Percentiles rank a stretch among this genome's conserved stretches.
These are phyloP conservation scores for Drosophila testacea DNA, from an alignment of 2,888 invertebrate species.

Conservation along the genomic window DNA sequence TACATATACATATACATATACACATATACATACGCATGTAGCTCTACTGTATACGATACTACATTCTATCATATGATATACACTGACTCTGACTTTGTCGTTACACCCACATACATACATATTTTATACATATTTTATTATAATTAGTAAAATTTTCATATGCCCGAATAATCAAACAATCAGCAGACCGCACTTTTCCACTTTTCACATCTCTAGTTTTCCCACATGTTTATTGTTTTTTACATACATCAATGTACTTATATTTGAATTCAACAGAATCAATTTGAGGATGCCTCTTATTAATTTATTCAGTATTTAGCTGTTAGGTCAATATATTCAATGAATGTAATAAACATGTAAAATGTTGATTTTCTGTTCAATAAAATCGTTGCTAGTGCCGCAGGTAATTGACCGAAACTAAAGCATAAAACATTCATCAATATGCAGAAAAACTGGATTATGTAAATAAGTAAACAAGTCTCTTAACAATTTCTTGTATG, in stretches of 20 bases:
- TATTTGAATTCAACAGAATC: conserved; percentile 34
- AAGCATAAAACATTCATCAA: conserved; percentile 11
- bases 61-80: conserved; percentile 9
- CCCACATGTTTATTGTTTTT: conserved; percentile 27
- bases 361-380: neutral
- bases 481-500: conserved; percentile 13
- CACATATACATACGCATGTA: conserved; percentile 9
- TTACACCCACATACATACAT: conserved; percentile 31
- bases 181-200: conserved; percentile 4
- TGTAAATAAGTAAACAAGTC: neutral
- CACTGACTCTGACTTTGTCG: conserved; percentile 12
- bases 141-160: conserved; percentile 46
- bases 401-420: conserved; percentile 24
- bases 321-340: conserved; percentile 4
- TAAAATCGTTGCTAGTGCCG: conserved; percentile 1
- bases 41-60: conserved; percentile 33
- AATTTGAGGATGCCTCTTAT: conserved; percentile 2
- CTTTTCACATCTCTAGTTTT: conserved; percentile 12
- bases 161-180: conserved; percentile 25
- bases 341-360: neutral
- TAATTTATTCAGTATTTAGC: conserved; percentile 21
- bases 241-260: conserved; percentile 18
- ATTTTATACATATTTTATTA: conserved; percentile 47
- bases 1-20: conserved; percentile 15
- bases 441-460: neutral